A percentile compares a stretch with the other conserved stretches of the same genome.
Conservation (phyloP, 2,888 invertebrate species). For the Drosophila mimica region DNA sequence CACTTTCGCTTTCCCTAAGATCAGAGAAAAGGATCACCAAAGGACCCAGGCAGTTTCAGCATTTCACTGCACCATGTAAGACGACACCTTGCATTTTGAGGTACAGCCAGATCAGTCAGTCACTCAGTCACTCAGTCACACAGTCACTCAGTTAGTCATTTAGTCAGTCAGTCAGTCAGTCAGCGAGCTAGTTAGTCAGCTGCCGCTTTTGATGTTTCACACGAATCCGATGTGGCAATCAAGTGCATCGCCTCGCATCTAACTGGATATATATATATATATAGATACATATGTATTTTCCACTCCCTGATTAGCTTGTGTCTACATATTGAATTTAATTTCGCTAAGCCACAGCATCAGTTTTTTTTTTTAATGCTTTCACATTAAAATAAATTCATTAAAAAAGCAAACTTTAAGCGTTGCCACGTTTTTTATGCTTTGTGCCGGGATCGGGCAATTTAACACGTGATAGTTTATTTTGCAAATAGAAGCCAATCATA, state of each 20-base stretch:
- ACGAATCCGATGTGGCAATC: slow-evolving; percentile 11
- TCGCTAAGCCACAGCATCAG: not conserved
- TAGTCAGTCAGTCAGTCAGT: slow-evolving; percentile 18
- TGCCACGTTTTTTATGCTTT: slow-evolving; percentile 17
- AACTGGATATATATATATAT: not conserved
- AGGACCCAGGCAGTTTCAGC: slow-evolving; percentile 6
- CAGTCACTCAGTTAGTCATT: not conserved
- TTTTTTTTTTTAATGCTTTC: slow-evolving; percentile 28
- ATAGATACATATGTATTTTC: not conserved
- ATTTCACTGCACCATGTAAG: slow-evolving; percentile 63
- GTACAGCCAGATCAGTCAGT: slow-evolving; percentile 28
- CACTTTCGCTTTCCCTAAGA: slow-evolving; percentile 70
- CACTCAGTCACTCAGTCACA: slow-evolving; percentile 10
- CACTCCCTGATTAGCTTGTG: slow-evolving; percentile 12
- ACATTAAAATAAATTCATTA: slow-evolving; percentile 52
- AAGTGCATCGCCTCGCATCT: slow-evolving; percentile 8
- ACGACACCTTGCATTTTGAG: slow-evolving; percentile 62
- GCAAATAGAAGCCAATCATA: slow-evolving; percentile 74
- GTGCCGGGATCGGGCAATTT: slow-evolving; percentile 50
- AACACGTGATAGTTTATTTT: slow-evolving; percentile 74
- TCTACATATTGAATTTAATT: slow-evolving; percentile 20
- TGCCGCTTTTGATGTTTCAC: slow-evolving; percentile 13
- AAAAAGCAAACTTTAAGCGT: slow-evolving; percentile 31
- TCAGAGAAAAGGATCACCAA: slow-evolving; percentile 3
- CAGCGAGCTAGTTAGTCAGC: slow-evolving; percentile 17